Evolutionary conservation across 2,113 vertebrate species (phyloP).

Genomic region (Thryonomys swinderianus): DNA sequence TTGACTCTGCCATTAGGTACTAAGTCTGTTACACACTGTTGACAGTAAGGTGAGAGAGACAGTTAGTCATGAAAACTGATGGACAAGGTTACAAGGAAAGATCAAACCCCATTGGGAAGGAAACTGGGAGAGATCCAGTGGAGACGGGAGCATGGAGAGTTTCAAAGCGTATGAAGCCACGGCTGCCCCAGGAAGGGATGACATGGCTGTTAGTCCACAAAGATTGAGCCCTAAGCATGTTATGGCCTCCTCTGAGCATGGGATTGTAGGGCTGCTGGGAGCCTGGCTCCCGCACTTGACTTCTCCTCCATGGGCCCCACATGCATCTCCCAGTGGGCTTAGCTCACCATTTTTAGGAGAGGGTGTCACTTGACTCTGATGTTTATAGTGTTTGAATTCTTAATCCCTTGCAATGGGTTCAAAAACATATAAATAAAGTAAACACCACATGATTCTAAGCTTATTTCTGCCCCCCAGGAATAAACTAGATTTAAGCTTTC

Average conservation of each 20-base stretch:
- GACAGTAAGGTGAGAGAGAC: not conserved
- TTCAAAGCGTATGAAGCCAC: not conserved
- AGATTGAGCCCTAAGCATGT: not conserved
- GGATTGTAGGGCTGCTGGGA: not conserved
- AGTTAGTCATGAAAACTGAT: constrained; percentile 12
- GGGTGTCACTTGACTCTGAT: not conserved
- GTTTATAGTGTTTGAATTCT: constrained; percentile 54
- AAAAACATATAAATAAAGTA: constrained; percentile 68
- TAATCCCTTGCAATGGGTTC: constrained; percentile 50
- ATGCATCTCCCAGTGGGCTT: constrained; percentile 42
- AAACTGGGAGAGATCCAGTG: constrained; percentile 4
- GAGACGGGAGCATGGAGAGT: not conserved
- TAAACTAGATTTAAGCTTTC: constrained; percentile 37
- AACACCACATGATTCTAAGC: constrained; percentile 54
- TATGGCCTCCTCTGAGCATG: not conserved
- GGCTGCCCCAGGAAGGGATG: not conserved
- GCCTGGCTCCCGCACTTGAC: not conserved
- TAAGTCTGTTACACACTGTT: not conserved
- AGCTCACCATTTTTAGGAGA: constrained; percentile 60
- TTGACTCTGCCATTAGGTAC: not conserved
- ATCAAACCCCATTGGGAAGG: not conserved
- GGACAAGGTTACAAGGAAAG: not conserved
- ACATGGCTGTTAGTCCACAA: not conserved
- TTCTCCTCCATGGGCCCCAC: not conserved
- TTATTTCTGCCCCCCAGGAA: not conserved